Percentiles rank a stretch among this genome's conserved stretches.
Conservation (phyloP, 2,797 vertebrate species). For the Babyrousa celebensis region DNA sequence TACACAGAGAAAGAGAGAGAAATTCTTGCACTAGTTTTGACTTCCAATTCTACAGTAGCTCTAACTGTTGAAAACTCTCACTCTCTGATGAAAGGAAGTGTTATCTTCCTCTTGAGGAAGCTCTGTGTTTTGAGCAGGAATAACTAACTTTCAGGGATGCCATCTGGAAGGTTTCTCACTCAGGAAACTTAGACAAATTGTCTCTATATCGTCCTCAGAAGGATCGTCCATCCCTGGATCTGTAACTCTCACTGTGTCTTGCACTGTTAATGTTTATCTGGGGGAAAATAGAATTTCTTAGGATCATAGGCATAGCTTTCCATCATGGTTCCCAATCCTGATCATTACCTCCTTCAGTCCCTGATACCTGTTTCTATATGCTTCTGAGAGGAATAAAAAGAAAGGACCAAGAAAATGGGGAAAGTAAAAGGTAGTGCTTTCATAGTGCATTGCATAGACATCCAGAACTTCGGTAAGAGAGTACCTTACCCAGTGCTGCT, state of each 20-base stretch:
- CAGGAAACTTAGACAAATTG: conserved; percentile 56
- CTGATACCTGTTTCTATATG: conserved; percentile 18
- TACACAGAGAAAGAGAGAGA: background rate
- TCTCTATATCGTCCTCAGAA: conserved; percentile 70
- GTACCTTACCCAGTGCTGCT: background rate
- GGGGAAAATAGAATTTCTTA: conserved; percentile 34
- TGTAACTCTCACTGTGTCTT: conserved; percentile 7
- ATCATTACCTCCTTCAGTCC: background rate
- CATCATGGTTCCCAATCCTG: background rate
- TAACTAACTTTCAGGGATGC: conserved; percentile 67
- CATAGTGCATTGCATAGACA: background rate
- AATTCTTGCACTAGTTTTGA: background rate
- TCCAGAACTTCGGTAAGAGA: background rate
- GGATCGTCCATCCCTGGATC: conserved; percentile 49
- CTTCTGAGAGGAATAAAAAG: background rate
- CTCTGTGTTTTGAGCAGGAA: conserved; percentile 71
- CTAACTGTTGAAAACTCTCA: conserved; percentile 41
- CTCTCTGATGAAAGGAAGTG: background rate
- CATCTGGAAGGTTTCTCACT: conserved; percentile 66
- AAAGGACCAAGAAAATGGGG: background rate
- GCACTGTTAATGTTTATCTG: conserved; percentile 62
- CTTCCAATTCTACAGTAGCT: conserved; percentile 44
- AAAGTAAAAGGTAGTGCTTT: background rate
- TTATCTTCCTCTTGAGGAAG: conserved; percentile 75
- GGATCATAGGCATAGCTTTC: background rate